Percentiles rank a stretch among this genome's conserved stretches.
These are phyloP conservation scores for Eupithecia exiguata DNA, from an alignment of 2,888 invertebrate genomes.

Conservation along the genomic window DNA sequence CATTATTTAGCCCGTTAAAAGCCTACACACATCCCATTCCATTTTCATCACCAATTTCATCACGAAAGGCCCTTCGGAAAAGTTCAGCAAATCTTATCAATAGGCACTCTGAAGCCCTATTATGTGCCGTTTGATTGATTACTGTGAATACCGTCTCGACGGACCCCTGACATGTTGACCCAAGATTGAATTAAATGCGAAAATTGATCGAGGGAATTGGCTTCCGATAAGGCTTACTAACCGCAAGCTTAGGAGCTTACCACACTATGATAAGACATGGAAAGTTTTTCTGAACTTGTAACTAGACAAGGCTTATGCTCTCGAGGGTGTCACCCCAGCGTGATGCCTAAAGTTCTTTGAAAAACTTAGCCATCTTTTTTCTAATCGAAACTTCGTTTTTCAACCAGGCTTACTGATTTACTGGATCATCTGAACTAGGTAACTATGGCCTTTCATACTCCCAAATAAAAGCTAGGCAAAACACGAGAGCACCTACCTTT, in stretches of 20 bases:
- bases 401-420: neutral
- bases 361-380: neutral
- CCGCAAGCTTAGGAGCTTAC: conserved; percentile 16
- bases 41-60: conserved; percentile 9
- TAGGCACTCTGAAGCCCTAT: conserved; percentile 32
- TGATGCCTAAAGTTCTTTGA: neutral
- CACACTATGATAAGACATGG: conserved; percentile 15
- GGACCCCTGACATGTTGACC: conserved; percentile 58
- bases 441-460: neutral
- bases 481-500: neutral
- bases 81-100: conserved; percentile 28
- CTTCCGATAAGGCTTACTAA: conserved; percentile 36
- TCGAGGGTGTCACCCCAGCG: neutral
- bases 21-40: conserved; percentile 7
- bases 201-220: conserved; percentile 47
- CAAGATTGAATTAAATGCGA: conserved; percentile 59
- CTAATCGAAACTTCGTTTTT: neutral
- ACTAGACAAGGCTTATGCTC: too few species aligned
- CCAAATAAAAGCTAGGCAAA: neutral
- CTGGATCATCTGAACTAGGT: neutral
- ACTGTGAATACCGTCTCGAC: conserved; percentile 57
- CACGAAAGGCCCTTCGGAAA: conserved; percentile 13
- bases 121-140: conserved; percentile 63
- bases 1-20: conserved; percentile 4
- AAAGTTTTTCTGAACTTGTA: conserved; percentile 8